Conservation (phyloP, 2,888 invertebrate genomes). For the Belgica antarctica region DNA sequence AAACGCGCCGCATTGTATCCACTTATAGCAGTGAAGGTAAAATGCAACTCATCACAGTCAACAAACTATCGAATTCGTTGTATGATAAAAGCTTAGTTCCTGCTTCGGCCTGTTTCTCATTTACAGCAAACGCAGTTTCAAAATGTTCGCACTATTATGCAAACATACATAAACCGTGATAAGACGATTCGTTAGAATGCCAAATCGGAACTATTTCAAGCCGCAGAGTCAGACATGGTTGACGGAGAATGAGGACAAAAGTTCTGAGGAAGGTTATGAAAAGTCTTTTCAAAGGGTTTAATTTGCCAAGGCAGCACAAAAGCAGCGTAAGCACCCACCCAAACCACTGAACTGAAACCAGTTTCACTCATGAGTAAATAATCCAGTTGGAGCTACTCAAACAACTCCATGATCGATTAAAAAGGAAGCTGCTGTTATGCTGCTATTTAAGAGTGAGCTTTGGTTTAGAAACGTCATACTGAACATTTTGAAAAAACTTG, state of each 20-base stretch:
- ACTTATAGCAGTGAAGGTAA: not conserved
- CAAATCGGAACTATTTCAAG: not conserved
- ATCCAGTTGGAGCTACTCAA: not conserved
- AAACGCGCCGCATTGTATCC: not conserved
- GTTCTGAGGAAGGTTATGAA: not conserved
- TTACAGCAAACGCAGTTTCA: no score
- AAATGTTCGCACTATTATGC: no score
- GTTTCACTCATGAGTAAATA: conserved; percentile 3
- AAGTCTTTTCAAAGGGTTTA: not conserved
- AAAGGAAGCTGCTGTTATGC: not conserved
- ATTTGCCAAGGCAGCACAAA: no score
- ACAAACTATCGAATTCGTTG: not conserved
- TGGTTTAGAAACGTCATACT: not conserved
- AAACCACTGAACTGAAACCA: not conserved
- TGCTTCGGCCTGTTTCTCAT: not conserved
- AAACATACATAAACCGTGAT: not conserved
- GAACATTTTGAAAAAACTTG: not conserved
- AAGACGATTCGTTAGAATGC: not conserved
- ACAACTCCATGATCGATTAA: not conserved
- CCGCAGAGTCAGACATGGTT: no score
- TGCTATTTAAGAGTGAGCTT: not conserved
- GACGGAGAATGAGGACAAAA: not conserved
- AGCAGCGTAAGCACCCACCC: no score
- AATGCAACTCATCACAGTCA: conserved; percentile 7
- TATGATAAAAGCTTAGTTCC: not conserved